phyloP scores from a whole-genome alignment of 53 echinoderm and acorn worm genomes.

The Stichopus horrens region DNA sequence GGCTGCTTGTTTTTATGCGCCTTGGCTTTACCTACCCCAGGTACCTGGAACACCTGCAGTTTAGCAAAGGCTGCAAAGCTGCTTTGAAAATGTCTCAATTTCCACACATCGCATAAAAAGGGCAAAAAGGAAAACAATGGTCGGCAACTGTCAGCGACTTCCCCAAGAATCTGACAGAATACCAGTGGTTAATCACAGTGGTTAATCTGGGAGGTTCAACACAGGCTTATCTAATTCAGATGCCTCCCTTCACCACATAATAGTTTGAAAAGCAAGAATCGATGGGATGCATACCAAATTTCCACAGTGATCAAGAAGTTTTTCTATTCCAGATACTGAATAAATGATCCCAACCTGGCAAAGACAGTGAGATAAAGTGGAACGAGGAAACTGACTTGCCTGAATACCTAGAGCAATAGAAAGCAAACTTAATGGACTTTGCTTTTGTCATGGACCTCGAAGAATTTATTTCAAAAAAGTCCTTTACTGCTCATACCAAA shows the following conservation, averaged over 20 bases:
- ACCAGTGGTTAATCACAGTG: not conserved
- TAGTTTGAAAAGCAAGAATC: not conserved
- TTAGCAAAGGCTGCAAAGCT: not conserved
- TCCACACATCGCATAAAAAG: not conserved
- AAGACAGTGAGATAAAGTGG: too few species aligned
- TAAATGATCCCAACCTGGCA: too few species aligned
- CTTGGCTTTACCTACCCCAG: not conserved
- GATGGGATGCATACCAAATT: not conserved
- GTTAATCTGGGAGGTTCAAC: not conserved
- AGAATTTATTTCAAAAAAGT: too few species aligned
- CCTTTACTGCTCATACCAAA: too few species aligned
- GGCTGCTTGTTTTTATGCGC: not conserved
- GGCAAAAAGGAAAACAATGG: not conserved
- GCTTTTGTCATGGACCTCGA: too few species aligned
- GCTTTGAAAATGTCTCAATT: constrained; percentile 3
- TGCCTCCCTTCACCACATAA: not conserved
- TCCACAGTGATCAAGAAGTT: too few species aligned
- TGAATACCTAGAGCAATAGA: too few species aligned
- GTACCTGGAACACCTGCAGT: not conserved
- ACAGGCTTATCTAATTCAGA: not conserved
- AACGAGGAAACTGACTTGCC: too few species aligned
- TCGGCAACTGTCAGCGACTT: not conserved
- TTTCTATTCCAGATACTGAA: too few species aligned
- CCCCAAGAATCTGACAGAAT: not conserved
- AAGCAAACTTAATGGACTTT: too few species aligned